Conservation (phyloP, 2,888 invertebrate genomes). For the Gisinianus flammeolus region DNA sequence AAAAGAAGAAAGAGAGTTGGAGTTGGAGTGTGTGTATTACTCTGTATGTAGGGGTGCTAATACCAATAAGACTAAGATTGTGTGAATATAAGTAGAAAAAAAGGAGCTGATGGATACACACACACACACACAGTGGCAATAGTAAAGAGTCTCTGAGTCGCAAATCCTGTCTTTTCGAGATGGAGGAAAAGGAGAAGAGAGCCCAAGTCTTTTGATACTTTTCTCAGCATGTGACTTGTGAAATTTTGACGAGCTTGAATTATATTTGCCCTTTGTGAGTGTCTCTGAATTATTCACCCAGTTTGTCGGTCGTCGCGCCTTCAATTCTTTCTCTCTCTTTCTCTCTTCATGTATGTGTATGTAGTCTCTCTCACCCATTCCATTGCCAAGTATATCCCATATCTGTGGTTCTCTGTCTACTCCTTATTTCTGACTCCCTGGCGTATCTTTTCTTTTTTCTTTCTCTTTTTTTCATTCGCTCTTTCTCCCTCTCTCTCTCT, state of each 20-base stretch:
- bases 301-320: conserved; percentile 39
- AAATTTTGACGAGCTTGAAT: conserved; percentile 51
- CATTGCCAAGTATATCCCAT: neutral
- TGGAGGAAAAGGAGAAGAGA: conserved; percentile 11
- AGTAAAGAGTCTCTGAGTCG: conserved; percentile 5
- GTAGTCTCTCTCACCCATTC: neutral
- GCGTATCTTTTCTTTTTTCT: neutral
- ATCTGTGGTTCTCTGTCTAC: neutral
- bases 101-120: too few species aligned
- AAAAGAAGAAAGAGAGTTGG: neutral
- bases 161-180: conserved; percentile 24
- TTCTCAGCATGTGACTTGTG: conserved; percentile 48
- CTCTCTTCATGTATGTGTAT: neutral
- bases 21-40: too few species aligned
- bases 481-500: neutral
- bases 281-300: conserved; percentile 56
- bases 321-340: conserved; percentile 27
- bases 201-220: conserved; percentile 44
- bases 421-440: neutral
- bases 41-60: neutral
- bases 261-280: conserved; percentile 48
- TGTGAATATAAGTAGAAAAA: neutral
- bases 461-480: neutral
- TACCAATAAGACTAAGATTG: neutral
- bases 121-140: too few species aligned